phyloP scores from a whole-genome alignment of 2,888 invertebrate genomes.

The Amiota communis region DNA sequence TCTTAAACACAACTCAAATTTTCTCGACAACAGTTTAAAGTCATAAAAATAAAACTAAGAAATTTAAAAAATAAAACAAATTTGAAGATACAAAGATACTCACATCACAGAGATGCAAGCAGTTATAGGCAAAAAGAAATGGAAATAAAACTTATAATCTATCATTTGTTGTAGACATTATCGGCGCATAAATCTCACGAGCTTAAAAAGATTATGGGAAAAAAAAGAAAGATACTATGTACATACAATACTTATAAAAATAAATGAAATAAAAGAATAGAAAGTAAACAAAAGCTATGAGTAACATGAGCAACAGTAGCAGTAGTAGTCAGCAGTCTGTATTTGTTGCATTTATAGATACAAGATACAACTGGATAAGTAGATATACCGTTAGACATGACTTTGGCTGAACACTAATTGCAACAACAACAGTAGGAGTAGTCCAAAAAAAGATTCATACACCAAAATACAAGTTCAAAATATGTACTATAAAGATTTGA shows the following conservation, averaged over 20 bases:
- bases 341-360: background rate
- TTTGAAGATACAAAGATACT: background rate
- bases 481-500: background rate
- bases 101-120: background rate
- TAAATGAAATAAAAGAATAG: no score
- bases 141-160: constrained; percentile 47
- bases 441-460: background rate
- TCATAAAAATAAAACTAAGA: constrained; percentile 31
- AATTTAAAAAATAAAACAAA: constrained; percentile 19
- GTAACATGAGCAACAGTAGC: no score
- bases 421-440: constrained; percentile 35
- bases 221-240: no score
- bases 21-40: background rate
- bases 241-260: no score
- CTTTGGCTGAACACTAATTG: constrained; percentile 63
- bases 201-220: constrained; percentile 51
- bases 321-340: background rate
- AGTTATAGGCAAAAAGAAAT: background rate
- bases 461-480: background rate
- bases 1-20: background rate
- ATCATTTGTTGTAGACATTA: constrained; percentile 58
- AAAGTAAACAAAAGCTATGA: no score
- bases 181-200: constrained; percentile 59
- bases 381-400: constrained; percentile 62
- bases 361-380: constrained; percentile 9